Evolutionary conservation across 1,140 invertebrate genomes (phyloP), one percentile per base, ranked within the genome.

Genomic region (Linepithema humile): DNA sequence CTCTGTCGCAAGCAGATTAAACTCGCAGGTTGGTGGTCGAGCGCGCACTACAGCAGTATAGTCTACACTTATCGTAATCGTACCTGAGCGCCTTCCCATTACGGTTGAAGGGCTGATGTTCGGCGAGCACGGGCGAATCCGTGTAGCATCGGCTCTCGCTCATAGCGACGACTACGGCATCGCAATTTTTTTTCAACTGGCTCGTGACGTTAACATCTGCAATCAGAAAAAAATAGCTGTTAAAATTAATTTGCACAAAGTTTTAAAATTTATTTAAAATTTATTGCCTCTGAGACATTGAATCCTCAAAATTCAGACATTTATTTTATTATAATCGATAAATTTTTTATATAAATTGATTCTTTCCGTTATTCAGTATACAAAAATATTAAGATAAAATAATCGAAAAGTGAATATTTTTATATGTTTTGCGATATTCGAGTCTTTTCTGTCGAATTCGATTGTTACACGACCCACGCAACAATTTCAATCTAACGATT

Each of bases 41-140:
- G 20, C 29, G 45, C 53, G 38, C 60, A 32, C 23, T 45, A n/a
- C n/a, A 45, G 50, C n/a, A 9, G n/a, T 12, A 45, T 48, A 53
- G 48, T 9, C 60, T 82, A 57, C 75, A 78, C 82, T 85, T 84
- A 89, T 85, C 83, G 88, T 89, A 90, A 90, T 88, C 78, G 67
- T 84, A 94, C 93, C 93, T 94, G 91, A 94, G 86, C 89, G 90
- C 85, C 90, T 94, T 92, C 89, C 93, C 93, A 94, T 93, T 93
- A 89, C 93, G 92, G 86, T 90, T 92, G 87, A 91, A 91, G 83
- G 88, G 86, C 84, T 87, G 90, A 88, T 90, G 87, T 89, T 92
- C 88, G 85, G 77, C 78, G 73, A 91, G 85, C 86, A 90, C 89
- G 69, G 85, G 85, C 85, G 86, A 89, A 84, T 88, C 85, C 53